phyloP scores from a whole-genome alignment of 2,888 invertebrate species.

The Clunio marinus region DNA sequence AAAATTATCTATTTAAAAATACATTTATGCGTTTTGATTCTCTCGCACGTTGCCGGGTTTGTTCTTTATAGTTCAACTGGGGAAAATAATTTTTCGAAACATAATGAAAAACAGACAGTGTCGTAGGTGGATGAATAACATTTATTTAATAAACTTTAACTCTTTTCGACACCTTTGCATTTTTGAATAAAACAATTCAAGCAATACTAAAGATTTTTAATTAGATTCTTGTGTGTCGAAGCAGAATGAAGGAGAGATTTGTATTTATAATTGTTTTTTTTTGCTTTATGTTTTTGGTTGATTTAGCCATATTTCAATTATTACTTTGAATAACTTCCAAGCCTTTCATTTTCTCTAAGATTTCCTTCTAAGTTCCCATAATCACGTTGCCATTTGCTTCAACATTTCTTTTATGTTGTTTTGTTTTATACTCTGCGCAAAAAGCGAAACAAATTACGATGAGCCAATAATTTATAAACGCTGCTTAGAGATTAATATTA shows the following conservation, averaged over 20 bases:
- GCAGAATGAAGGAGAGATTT: background rate
- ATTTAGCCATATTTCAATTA: conserved; percentile 35
- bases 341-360: background rate
- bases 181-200: background rate
- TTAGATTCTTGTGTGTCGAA: conserved; percentile 8
- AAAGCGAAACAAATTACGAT: conserved; percentile 37
- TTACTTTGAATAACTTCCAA: conserved; percentile 8
- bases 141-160: background rate
- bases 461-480: conserved; percentile 37
- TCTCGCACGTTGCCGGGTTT: background rate
- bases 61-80: background rate
- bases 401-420: background rate
- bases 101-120: no score
- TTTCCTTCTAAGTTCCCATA: conserved; percentile 6
- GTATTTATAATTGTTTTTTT: conserved; percentile 27
- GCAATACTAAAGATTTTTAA: background rate
- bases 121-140: background rate
- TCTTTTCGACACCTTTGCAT: background rate
- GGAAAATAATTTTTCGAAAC: background rate
- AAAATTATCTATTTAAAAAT: conserved; percentile 9
- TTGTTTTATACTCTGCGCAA: conserved; percentile 1
- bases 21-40: background rate
- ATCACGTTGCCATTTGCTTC: conserved; percentile 3
- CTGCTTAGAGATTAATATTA: conserved; percentile 19
- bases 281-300: no score